Conservation (phyloP, 2,113 vertebrate species). For the Phalacrocorax aristotelis region DNA sequence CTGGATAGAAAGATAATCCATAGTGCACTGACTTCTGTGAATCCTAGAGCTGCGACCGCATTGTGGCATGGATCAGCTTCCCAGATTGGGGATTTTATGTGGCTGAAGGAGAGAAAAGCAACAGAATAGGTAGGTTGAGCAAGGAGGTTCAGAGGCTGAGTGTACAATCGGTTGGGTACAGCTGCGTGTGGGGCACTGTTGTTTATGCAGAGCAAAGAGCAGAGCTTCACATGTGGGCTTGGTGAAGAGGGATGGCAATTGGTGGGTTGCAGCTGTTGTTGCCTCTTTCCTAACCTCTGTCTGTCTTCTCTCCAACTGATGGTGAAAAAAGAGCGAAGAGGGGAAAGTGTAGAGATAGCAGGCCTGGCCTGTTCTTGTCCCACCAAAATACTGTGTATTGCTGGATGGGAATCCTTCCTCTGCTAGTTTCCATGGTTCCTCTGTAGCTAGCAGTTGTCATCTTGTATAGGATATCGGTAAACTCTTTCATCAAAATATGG, state of each 20-base stretch:
- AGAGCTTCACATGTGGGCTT: rapidly evolving
- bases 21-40: neutral
- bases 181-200: rapidly evolving
- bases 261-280: neutral
- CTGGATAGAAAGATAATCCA: neutral
- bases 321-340: neutral
- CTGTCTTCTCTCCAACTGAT: neutral
- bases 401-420: neutral
- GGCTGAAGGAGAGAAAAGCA: neutral
- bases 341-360: neutral
- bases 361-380: neutral
- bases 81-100: neutral
- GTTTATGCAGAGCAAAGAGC: neutral
- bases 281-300: neutral
- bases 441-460: neutral
- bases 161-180: neutral
- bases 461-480: neutral
- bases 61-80: neutral
- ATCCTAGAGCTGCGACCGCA: neutral
- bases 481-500: neutral
- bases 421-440: neutral
- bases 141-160: neutral
- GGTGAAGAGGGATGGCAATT: rapidly evolving
- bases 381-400: neutral
- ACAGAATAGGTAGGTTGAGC: neutral